A percentile compares a stretch with the other conserved stretches of the same genome.
Evolutionary conservation across 2,888 invertebrate species (phyloP).

Genomic region (Bruchidius siliquastri): DNA sequence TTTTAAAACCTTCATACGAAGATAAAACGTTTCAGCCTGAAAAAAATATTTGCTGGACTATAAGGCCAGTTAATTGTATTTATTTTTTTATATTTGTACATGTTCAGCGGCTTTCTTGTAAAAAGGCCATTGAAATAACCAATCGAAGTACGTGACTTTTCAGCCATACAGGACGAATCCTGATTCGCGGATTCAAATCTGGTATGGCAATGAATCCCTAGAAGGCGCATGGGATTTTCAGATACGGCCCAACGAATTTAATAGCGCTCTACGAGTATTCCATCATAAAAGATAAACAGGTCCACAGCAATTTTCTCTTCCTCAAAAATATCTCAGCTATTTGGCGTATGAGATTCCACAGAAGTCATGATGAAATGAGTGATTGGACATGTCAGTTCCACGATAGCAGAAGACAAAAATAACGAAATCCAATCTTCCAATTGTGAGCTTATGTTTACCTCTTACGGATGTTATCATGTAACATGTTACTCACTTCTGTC

Average conservation of each 20-base stretch:
- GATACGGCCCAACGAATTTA: neutral
- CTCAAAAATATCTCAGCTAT: neutral
- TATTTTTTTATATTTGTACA: too few species aligned
- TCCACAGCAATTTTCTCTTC: neutral
- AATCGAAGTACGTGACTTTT: neutral
- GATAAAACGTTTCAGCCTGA: too few species aligned
- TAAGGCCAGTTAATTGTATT: too few species aligned
- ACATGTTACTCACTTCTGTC: too few species aligned
- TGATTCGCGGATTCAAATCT: neutral
- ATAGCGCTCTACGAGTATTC: neutral
- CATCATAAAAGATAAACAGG: neutral
- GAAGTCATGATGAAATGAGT: neutral
- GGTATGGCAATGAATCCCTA: neutral
- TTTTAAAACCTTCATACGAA: too few species aligned
- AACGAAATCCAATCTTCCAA: too few species aligned
- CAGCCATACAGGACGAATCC: neutral
- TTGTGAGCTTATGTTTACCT: too few species aligned
- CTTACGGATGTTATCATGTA: too few species aligned
- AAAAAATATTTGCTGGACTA: too few species aligned
- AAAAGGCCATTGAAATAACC: neutral
- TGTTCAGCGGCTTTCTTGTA: too few species aligned
- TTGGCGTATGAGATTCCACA: neutral
- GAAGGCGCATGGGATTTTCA: neutral
- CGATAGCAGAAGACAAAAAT: too few species aligned
- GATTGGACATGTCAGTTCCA: too few species aligned